Evolutionary conservation across 2,888 invertebrate species (phyloP), one percentile per base, ranked within the genome.

Genomic region (Oxyteleia sp.): DNA sequence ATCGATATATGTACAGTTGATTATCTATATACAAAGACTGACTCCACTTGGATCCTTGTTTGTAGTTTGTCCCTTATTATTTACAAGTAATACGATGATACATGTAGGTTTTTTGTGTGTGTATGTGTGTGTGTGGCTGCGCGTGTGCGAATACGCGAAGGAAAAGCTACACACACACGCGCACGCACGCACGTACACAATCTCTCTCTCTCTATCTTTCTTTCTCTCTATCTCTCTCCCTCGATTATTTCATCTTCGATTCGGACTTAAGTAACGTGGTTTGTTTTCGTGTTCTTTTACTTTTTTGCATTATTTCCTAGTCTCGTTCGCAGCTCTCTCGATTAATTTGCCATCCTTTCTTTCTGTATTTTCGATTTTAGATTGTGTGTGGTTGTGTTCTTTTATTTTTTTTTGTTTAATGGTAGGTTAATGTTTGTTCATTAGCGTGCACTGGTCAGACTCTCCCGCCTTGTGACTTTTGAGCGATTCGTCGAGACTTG

Each of bases 11-110:
- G 88, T 93, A 93, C 93, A 93, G 90, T 92, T 92, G 92, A 91
- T 91, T 89, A 88, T 93, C 92, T 93, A 91, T 93, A 91, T 93
- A 93, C 92, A 93, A 92, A 91, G 92, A 91, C 91, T 92, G 92
- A 93, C 91, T 57, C 47, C 45, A 55, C 49, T 61, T 38, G 35
- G 18, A 38, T 57, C 57, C 51, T 43, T 71, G 89, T 89, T 88
- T 88, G 89, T 91, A 88, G 90, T 89, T 90, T 88, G 87, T 90
- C 89, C 87, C 88, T 88, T 89, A 88, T 93, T n/a, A 93, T 93
- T 90, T 93, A 93, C 93, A 93, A 91, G 91, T 75, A 64, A 80
- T 72, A 80, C 69, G 61, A 63, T 75, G 74, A 69, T 71, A 76
- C 32, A 71, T 68, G 63, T 55, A 63, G 43, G 41, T 59, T 43